Base-by-base conservation (phyloP, 2,888 invertebrate genomes). In the Zygaena filipendulae region DNA sequence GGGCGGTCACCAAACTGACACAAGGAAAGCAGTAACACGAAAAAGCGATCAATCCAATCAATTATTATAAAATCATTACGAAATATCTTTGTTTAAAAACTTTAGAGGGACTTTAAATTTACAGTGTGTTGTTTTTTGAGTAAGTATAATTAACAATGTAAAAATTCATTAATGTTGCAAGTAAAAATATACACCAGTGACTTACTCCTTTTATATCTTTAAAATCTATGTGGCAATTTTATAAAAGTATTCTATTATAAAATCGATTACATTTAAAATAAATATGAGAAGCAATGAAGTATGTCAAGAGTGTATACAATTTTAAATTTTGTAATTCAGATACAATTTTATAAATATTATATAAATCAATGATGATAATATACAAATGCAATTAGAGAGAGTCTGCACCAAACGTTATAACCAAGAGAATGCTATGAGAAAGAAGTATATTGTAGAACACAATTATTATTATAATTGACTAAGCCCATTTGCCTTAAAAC, bases 21-120 rank as follows among this genome's bases (percentile, higher is more conserved):
- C 81, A 82, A 82, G 81, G 74, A 82, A 82, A 82, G 82, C 82
- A 70, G 71, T 80, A 80, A 82, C 81, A 82, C 79, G 81, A 81
- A 72, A 72, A 77, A 82, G 82, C 82, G 80, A 67, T 81, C 81
- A 81, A 80, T 81, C 80, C 79, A 79, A 79, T 81, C 79, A 77
- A 74, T 74, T 69, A 64, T 67, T 64, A 55, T 62, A 59, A 69
- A 67, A 54, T 56, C 59, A 62, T 58, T 68, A 67, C 58, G 60
- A 68, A 68, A 64, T 62, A 59, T 67, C 59, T 57, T 52, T 47
- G 44, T 56, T 59, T 55, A 45, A 56, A 50, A 30, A 55, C 35
- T 45, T 55, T 58, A 56, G 52, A 49, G 52, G 52, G 53, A 49
- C 46, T 49, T 51, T 51, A 59, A 48, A 61, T 63, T 66, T 64